Base-by-base conservation (phyloP, 1,140 invertebrate species). In the Thrips palmi region DNA sequence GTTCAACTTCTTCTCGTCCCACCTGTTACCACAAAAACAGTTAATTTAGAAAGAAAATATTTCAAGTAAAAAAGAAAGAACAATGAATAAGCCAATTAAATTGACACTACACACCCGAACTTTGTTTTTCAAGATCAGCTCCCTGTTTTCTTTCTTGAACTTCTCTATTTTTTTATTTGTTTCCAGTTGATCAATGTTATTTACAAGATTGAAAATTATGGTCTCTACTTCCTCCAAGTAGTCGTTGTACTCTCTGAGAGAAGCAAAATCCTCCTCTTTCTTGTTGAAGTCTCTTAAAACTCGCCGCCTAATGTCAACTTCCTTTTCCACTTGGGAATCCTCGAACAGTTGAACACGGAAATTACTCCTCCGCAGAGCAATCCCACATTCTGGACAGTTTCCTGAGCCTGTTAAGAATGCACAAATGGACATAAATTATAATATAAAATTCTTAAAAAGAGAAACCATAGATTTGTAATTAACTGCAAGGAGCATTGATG, bases 281-380 rank as follows among this genome's bases (percentile, higher is more conserved):
- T 91, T 88, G 48, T 89, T 92, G 49, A 79, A 93, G 56, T 92
- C 88, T 52, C 80, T 77, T 1, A 93, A 54, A 19, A 97, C 71
- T 49, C 77, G 69, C 54, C 81, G 85, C 14, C 94, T 63, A 47
- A 97, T 93, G 49, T 97, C 91, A 6, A 97, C 77, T 67, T 99
- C 94, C 54, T 97, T 96, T 60, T 99, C 94, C 1, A 98, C 83
- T 59, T 69, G 69, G 1, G 91, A 60, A 67, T 98, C 92, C 65
- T 98, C 93, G 55, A 97, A 98, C 4, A 96, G 59, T 52, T 97
- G 91, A 14, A 93, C 70, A 27, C 92, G 69, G 56, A 94, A 98
- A 55, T 93, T 91, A 49, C 70, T 79, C 48, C 88, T 68, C 7
- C 88, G 64, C 21, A 99, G 56, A 4, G 83, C 71, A 24, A 86